Evolutionary conservation across 2,797 vertebrate species (phyloP).

Genomic region (Spea hammondii): DNA sequence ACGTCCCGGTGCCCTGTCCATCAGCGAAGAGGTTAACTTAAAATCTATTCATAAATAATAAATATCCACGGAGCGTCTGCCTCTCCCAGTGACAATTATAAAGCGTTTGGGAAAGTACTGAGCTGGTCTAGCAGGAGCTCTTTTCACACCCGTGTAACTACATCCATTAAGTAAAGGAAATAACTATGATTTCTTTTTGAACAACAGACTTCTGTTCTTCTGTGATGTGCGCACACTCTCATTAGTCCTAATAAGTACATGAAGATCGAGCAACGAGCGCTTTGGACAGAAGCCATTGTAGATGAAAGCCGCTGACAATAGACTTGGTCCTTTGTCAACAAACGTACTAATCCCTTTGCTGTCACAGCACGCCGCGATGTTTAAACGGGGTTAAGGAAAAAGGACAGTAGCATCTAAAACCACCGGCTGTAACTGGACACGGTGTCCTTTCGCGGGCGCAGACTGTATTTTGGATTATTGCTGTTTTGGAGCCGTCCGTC

Average conservation of each 20-base stretch:
- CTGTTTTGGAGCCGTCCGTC: background rate
- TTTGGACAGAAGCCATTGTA: background rate
- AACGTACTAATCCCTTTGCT: background rate
- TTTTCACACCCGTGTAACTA: background rate
- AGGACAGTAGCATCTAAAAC: background rate
- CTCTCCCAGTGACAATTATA: background rate
- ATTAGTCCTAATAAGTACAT: slow-evolving; percentile 1
- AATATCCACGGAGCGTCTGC: background rate
- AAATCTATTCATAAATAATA: too few species aligned
- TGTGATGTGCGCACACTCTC: background rate
- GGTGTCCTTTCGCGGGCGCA: background rate
- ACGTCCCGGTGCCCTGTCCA: too few species aligned
- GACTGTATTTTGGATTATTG: background rate
- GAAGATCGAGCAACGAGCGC: background rate
- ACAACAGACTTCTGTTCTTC: slow-evolving; percentile 2
- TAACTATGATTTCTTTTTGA: background rate
- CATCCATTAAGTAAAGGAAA: background rate
- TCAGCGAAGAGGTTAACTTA: too few species aligned
- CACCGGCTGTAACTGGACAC: background rate
- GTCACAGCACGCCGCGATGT: background rate
- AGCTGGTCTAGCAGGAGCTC: background rate
- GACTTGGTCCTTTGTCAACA: background rate
- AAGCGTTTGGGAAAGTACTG: background rate
- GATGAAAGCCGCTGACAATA: background rate
- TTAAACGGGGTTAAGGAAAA: background rate